phyloP scores from a whole-genome alignment of 2,888 invertebrate genomes.

The Caenorhabditis panamensis region DNA sequence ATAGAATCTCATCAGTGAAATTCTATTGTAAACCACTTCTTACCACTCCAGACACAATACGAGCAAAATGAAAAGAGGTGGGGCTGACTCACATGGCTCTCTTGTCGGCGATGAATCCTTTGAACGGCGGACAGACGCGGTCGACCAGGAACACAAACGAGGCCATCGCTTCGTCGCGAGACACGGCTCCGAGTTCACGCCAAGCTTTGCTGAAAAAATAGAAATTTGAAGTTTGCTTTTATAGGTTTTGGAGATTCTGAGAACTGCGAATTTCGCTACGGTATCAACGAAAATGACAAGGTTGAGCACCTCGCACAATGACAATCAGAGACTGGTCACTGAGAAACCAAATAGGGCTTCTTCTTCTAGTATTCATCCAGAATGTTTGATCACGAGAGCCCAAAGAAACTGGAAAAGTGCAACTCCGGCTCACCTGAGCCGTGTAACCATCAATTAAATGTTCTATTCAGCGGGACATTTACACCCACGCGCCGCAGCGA shows the following conservation, averaged over 20 bases:
- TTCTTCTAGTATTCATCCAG: background rate
- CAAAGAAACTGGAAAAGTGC: too few relatives aligned
- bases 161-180: slow-evolving; percentile 91
- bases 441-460: slow-evolving; percentile 38
- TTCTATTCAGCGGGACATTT: slow-evolving; percentile 24
- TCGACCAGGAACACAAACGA: slow-evolving; percentile 93
- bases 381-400: too few relatives aligned
- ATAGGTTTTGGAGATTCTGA: too few relatives aligned
- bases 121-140: slow-evolving; percentile 89
- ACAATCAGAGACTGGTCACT: too few relatives aligned
- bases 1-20: too few relatives aligned
- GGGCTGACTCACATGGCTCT: slow-evolving; percentile 58
- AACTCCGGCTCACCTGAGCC: slow-evolving; percentile 18
- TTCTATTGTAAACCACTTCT: too few relatives aligned
- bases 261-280: too few relatives aligned
- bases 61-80: background rate
- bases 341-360: too few relatives aligned
- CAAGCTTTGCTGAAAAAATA: slow-evolving; percentile 87
- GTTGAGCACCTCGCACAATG: too few relatives aligned
- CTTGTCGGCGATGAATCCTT: slow-evolving; percentile 69
- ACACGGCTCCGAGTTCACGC: slow-evolving; percentile 92
- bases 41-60: slow-evolving; percentile 2
- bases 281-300: too few relatives aligned
- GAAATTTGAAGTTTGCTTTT: slow-evolving; percentile 3
- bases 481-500: background rate